A percentile compares a stretch with the other conserved stretches of the same genome.
phyloP scores from a whole-genome alignment of 2,888 invertebrate species.

The Ennomos quercinarius region DNA sequence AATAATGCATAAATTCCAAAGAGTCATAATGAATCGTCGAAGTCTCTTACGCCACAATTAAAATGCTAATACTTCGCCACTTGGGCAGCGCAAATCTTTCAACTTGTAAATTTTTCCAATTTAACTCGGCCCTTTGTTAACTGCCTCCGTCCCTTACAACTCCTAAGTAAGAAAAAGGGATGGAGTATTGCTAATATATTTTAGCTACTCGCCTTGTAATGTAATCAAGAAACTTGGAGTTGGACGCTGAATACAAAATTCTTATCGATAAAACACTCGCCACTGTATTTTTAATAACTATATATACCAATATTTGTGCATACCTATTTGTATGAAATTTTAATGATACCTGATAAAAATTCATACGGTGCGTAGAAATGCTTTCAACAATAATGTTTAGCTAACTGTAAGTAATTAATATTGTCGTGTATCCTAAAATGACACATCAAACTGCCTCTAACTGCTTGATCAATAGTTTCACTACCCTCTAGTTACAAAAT shows the following conservation, averaged over 20 bases:
- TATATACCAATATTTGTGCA: background rate
- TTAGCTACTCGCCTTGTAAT: constrained; percentile 34
- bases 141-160: constrained; percentile 51
- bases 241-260: constrained; percentile 29
- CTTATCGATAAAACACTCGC: constrained; percentile 5
- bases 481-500: too few relatives aligned
- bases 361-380: too few relatives aligned
- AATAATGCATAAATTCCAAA: constrained; percentile 52
- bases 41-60: constrained; percentile 58
- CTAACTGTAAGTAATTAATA: too few relatives aligned
- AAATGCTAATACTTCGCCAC: constrained; percentile 68
- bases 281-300: constrained; percentile 10
- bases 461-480: too few relatives aligned
- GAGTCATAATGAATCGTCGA: constrained; percentile 52
- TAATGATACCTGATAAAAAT: too few relatives aligned
- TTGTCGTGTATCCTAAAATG: too few relatives aligned
- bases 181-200: constrained; percentile 37
- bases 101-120: constrained; percentile 70
- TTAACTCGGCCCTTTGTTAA: constrained; percentile 62
- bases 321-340: background rate
- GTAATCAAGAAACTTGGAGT: constrained; percentile 35
- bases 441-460: too few relatives aligned
- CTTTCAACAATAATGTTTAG: too few relatives aligned
- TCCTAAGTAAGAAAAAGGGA: constrained; percentile 42
- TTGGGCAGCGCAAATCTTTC: constrained; percentile 62